phyloP scores from a whole-genome alignment of 37 sponge, comb jelly and placozoan genomes.

The Spongilla lacustris region DNA sequence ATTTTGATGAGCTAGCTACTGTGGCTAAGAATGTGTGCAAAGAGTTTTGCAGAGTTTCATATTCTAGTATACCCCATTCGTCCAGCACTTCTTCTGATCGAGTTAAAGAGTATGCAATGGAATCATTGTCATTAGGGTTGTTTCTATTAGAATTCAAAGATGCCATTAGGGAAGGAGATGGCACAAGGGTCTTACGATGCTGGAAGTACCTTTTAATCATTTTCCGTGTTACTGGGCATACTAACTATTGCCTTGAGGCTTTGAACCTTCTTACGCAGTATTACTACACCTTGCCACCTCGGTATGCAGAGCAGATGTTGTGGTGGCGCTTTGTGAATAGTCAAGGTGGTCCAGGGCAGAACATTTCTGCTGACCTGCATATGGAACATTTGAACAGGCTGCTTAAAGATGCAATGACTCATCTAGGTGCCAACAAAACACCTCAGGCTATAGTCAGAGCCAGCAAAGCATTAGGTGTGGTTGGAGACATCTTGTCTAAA shows the following conservation, averaged over 20 bases:
- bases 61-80: too few species aligned
- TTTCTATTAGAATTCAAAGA: conserved; percentile 15
- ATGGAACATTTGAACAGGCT: conserved; percentile 25
- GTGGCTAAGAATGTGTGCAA: too few species aligned
- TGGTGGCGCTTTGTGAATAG: conserved; percentile 31
- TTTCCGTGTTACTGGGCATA: conserved; percentile 11
- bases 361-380: conserved; percentile 17
- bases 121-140: conserved; percentile 4
- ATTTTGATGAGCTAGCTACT: too few species aligned
- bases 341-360: conserved; percentile 10
- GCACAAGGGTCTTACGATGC: conserved; percentile 18
- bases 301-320: conserved; percentile 17
- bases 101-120: conserved; percentile 17
- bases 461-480: too few species aligned
- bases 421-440: conserved; percentile 42
- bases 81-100: neutral
- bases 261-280: conserved; percentile 15
- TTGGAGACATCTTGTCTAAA: too few species aligned
- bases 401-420: conserved; percentile 6
- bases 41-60: too few species aligned
- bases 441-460: neutral
- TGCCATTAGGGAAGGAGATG: conserved; percentile 33
- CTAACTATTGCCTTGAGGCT: conserved; percentile 39
- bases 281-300: conserved; percentile 1
- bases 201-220: conserved; percentile 23